Base-by-base conservation (phyloP, 37 sponge, comb jelly and placozoan species). In the Halichondria panicea region DNA sequence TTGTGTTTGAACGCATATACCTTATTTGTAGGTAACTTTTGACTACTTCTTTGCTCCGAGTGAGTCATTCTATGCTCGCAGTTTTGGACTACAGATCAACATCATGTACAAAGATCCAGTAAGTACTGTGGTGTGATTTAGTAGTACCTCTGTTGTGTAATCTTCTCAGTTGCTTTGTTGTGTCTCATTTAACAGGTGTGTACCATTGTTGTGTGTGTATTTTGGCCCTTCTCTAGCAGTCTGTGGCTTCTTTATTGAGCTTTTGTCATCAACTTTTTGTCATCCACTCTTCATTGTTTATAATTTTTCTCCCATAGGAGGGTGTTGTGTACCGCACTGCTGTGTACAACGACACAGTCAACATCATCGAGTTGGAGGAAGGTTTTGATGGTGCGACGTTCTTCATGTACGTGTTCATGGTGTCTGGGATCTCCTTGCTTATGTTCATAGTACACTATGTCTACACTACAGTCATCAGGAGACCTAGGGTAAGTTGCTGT, bases 371-470 rank as follows among this genome's bases (percentile, higher is more conserved):
- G 65, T 32, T 81, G 3, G 93, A 93, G 36, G 98, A 97, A 57
- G 86, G 90, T 13, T 94, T 94, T 83, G 95, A 97, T 68, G 88
- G 83, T 15, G 90, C 94, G 61, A 94, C 96, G 81, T 94, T 94
- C 84, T 94, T 94, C 84, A 94, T 94, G 94, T 94, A 94, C 52
- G 76, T 94, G 61, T 89, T 94, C 77, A 94, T 94, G 94, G 73
- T 89, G 25, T 86, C 94, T 60, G 94, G 94, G 0, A 39, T 94
- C 18, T 79, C 75, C 40, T 79, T 94, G 1, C 67, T 94, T 13
- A 86, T 88, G 90, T 94, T 94, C 70, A 74, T 94, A 32, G 33
- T 86, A 28, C 87, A 94, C 71, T 94, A 89, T 56, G 94, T 86
- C 34, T 94, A 86, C 75, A 89, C 94, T 5, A 89, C 67, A 1